Evolutionary conservation across 2,113 vertebrate genomes (phyloP).

Genomic region (Chionis minor): DNA sequence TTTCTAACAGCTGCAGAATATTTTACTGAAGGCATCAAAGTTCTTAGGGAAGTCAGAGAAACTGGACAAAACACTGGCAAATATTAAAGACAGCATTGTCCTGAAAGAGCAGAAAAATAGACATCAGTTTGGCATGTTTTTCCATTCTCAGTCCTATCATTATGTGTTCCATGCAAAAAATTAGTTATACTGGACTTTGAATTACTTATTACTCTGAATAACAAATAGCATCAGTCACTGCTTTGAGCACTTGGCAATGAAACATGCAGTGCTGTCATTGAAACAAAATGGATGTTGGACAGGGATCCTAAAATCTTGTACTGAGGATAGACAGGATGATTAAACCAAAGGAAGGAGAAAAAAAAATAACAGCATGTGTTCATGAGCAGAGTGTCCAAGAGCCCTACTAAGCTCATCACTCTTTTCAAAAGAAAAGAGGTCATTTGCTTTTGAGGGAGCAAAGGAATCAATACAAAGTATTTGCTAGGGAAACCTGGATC

Average conservation of each 20-base stretch:
- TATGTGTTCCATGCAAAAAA: not conserved
- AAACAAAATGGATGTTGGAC: not conserved
- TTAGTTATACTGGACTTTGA: not conserved
- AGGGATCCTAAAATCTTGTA: not conserved
- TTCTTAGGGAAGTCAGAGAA: not conserved
- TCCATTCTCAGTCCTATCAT: not conserved
- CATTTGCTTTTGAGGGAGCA: not conserved
- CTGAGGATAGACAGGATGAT: not conserved
- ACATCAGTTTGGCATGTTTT: not conserved
- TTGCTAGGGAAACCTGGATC: not conserved
- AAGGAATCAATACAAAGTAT: not conserved
- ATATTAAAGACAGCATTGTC: not conserved
- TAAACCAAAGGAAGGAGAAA: not conserved
- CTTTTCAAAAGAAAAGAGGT: not conserved
- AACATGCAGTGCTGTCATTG: not conserved
- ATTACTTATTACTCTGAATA: not conserved
- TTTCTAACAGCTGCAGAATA: not conserved
- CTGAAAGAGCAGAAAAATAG: not conserved
- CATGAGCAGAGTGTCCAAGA: not conserved
- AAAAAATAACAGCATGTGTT: not conserved
- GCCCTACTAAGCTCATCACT: not conserved
- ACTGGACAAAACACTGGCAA: not conserved
- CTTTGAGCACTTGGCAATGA: not conserved
- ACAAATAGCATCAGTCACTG: not conserved
- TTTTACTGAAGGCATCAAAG: not conserved